A percentile compares a stretch with the other conserved stretches of the same genome.
phyloP scores from a whole-genome alignment of 2,888 invertebrate species.

The Eumerus sabulonum region DNA sequence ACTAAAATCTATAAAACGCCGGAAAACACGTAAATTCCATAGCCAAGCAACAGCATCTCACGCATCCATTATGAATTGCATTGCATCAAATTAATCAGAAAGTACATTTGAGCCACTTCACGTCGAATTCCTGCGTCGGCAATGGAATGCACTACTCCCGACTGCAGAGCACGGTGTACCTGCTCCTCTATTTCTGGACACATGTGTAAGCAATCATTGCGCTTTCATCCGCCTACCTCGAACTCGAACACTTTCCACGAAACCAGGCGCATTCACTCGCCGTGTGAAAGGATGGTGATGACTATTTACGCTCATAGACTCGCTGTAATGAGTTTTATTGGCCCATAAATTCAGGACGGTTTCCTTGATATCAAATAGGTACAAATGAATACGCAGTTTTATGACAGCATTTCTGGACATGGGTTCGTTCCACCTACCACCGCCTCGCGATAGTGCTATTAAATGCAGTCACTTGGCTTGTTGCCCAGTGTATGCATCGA shows the following conservation, averaged over 20 bases:
- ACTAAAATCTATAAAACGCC: slow-evolving; percentile 50
- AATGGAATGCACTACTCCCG: slow-evolving; percentile 48
- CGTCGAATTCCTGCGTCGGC: slow-evolving; percentile 39
- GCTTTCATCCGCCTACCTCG: neutral
- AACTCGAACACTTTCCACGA: slow-evolving; percentile 7
- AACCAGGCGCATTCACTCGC: slow-evolving; percentile 40
- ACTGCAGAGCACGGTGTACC: slow-evolving; percentile 32
- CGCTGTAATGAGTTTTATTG: slow-evolving; percentile 56
- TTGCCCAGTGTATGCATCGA: slow-evolving; percentile 65
- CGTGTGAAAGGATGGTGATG: slow-evolving; percentile 38
- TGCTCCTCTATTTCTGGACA: slow-evolving; percentile 61
- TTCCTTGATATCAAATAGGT: slow-evolving; percentile 35
- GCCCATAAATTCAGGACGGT: slow-evolving; percentile 47
- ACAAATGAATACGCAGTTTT: slow-evolving; percentile 35
- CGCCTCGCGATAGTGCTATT: neutral
- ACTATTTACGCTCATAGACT: slow-evolving; percentile 15
- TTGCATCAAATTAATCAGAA: slow-evolving; percentile 54
- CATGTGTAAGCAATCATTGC: slow-evolving; percentile 37
- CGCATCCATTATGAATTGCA: slow-evolving; percentile 62
- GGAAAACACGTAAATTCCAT: slow-evolving; percentile 42
- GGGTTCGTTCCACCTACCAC: slow-evolving; percentile 11
- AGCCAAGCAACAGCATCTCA: slow-evolving; percentile 34
- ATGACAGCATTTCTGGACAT: slow-evolving; percentile 25
- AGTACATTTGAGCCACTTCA: slow-evolving; percentile 42
- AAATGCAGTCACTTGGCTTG: slow-evolving; percentile 45